Conservation (phyloP, 2,113 vertebrate genomes). For the Elanus axillaris region DNA sequence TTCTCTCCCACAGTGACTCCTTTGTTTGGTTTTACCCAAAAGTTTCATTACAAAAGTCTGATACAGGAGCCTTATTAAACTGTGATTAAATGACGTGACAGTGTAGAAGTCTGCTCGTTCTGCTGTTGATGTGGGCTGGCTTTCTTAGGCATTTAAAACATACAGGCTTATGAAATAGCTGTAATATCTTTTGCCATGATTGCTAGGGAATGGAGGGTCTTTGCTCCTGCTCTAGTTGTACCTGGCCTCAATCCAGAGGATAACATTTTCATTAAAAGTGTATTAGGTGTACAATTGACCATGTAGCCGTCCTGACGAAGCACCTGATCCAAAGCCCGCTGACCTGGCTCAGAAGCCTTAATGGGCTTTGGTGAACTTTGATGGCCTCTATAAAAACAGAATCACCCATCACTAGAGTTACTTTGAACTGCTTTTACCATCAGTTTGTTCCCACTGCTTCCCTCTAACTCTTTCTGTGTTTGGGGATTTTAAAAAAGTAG, state of each 20-base stretch:
- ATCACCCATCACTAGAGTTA: neutral
- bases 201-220: neutral
- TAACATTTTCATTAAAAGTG: conserved; percentile 63
- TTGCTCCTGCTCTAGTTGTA: neutral
- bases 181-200: conserved; percentile 30
- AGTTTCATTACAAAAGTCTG: conserved; percentile 48
- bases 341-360: conserved; percentile 2
- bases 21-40: conserved; percentile 55
- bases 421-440: neutral
- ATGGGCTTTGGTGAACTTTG: conserved; percentile 2
- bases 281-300: conserved; percentile 37
- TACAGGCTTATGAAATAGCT: conserved; percentile 34
- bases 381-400: neutral
- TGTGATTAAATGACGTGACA: conserved; percentile 55
- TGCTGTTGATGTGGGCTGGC: conserved; percentile 35
- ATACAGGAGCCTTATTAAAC: conserved; percentile 66
- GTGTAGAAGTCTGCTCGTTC: neutral
- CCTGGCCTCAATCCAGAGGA: conserved; percentile 36
- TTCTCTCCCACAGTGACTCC: conserved; percentile 60
- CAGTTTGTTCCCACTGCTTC: neutral
- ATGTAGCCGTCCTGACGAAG: neutral
- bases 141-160: conserved; percentile 25
- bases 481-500: neutral
- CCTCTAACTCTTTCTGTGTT: neutral
- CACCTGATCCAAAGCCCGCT: neutral